These are phyloP conservation scores for Ascaphus truei DNA, from an alignment of 2,113 vertebrate genomes.

Conservation along the genomic window DNA sequence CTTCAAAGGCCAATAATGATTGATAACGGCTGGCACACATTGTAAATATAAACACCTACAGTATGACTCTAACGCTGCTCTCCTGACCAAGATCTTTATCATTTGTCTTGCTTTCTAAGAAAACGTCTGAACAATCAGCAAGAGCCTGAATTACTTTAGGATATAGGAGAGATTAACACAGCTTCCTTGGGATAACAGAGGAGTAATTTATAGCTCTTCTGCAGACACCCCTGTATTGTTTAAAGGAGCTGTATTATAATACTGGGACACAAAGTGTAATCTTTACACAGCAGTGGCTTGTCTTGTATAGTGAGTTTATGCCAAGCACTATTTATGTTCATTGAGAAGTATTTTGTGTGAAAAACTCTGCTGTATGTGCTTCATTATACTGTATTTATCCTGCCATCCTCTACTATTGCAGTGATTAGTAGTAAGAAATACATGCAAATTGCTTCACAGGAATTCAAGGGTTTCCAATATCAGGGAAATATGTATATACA, in stretches of 20 bases:
- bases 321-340: constrained; percentile 10
- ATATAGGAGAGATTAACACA: constrained; percentile 31
- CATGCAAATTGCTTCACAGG: no score
- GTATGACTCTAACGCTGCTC: no score
- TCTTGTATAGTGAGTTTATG: constrained; percentile 3
- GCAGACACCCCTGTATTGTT: constrained; percentile 13
- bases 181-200: constrained; percentile 16
- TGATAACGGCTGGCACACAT: no score
- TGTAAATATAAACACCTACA: no score
- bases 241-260: constrained; percentile 7
- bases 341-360: neutral
- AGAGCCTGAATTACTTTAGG: constrained; percentile 30
- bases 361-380: neutral
- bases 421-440: no score
- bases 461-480: no score
- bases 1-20: no score
- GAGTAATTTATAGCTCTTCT: neutral
- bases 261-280: no score
- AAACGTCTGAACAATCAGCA: constrained; percentile 25
- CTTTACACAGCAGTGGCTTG: neutral
- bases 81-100: constrained; percentile 6
- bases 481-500: no score
- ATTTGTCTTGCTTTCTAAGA: constrained; percentile 22
- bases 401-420: no score
- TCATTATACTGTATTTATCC: no score